These are phyloP conservation scores for Cryptus armator DNA, from an alignment of 2,888 invertebrate species.

Conservation along the genomic window DNA sequence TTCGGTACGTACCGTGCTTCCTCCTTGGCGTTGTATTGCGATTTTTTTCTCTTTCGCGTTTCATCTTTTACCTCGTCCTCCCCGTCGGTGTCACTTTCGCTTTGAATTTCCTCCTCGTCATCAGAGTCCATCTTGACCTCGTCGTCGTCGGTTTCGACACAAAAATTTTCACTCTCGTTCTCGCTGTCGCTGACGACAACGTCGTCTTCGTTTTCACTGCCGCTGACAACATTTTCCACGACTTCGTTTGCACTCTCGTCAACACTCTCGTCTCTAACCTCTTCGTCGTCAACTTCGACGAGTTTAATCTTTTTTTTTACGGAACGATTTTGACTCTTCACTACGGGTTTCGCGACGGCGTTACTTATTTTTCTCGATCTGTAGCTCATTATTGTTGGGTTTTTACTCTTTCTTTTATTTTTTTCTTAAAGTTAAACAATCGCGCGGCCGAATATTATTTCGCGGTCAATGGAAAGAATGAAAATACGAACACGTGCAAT, in stretches of 20 bases:
- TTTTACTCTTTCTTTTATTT: not conserved
- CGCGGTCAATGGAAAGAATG: not conserved
- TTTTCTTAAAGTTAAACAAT: not conserved
- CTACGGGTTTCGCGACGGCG: not conserved
- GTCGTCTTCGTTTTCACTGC: slow-evolving; percentile 7
- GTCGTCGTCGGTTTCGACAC: not conserved
- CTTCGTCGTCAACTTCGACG: slow-evolving; percentile 3
- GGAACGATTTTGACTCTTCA: not conserved
- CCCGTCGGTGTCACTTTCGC: not conserved
- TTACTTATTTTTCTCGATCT: not conserved
- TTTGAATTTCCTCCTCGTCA: slow-evolving; percentile 1
- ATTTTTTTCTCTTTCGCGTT: slow-evolving; percentile 67
- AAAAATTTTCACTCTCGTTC: not conserved
- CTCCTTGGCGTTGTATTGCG: slow-evolving; percentile 77
- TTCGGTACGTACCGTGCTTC: slow-evolving; percentile 76
- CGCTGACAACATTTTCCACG: slow-evolving; percentile 1
- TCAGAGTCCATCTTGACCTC: not conserved
- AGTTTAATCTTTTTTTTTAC: slow-evolving; percentile 36
- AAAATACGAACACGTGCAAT: not conserved
- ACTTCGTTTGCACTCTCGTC: slow-evolving; percentile 37
- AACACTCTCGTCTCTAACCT: slow-evolving; percentile 24
- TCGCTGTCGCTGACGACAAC: not conserved
- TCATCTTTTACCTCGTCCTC: not conserved
- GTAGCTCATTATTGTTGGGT: not conserved
- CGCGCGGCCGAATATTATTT: not conserved